These are phyloP conservation scores for Himantopus leucocephalus DNA, from an alignment of 2,113 vertebrate genomes.

Conservation along the genomic window DNA sequence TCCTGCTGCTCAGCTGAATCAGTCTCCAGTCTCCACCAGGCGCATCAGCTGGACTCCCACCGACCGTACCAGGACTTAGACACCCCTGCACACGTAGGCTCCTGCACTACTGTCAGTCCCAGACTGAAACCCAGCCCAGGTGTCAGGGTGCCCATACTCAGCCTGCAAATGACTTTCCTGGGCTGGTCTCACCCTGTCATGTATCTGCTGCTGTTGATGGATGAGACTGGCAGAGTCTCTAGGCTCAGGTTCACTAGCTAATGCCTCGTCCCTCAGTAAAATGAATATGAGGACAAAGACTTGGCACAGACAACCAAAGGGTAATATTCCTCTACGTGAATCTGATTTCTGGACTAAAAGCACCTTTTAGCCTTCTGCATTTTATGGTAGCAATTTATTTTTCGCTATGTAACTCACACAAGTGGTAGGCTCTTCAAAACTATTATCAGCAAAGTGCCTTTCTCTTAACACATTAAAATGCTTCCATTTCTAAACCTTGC, in stretches of 20 bases:
- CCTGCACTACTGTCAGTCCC: not conserved
- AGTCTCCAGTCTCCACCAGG: not conserved
- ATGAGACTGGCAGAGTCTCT: not conserved
- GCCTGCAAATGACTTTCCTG: not conserved
- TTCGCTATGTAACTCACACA: not conserved
- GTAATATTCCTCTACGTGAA: not conserved
- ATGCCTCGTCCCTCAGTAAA: not conserved
- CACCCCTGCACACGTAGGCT: not conserved
- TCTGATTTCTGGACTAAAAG: slow-evolving; percentile 38
- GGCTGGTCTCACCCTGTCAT: not conserved
- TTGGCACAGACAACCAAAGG: not conserved
- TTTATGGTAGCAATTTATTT: slow-evolving; percentile 34
- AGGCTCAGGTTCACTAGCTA: not conserved
- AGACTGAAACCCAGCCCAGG: not conserved
- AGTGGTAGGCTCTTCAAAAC: slow-evolving; percentile 19
- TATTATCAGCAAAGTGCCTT: slow-evolving; percentile 32
- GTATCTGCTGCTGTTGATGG: not conserved
- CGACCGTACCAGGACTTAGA: accelerated
- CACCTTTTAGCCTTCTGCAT: not conserved
- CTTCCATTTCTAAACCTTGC: not conserved
- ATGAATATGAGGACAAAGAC: not conserved
- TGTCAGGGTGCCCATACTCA: not conserved
- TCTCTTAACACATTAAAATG: slow-evolving; percentile 20
- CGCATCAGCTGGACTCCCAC: not conserved
- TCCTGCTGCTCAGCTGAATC: not conserved